Evolutionary conservation across 2,888 invertebrate genomes (phyloP).

Genomic region (Agapostemon virescens): DNA sequence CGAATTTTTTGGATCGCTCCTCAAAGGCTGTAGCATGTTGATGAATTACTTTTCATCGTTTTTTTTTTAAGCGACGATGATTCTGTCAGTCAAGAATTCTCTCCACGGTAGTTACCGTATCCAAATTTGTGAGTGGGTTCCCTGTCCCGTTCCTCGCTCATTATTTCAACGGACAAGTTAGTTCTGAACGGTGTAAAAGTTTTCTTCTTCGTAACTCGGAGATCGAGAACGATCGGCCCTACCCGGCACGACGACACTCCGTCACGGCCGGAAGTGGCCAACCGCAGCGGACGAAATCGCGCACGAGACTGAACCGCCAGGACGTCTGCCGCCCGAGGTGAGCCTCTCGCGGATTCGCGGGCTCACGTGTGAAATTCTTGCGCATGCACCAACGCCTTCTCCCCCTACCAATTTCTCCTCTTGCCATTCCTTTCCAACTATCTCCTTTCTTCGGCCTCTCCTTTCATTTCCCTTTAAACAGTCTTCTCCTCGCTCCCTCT

Average conservation of each 20-base stretch:
- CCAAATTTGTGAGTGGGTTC: not conserved
- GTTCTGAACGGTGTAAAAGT: not conserved
- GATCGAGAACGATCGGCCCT: conserved; percentile 30
- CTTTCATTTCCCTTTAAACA: conserved; percentile 40
- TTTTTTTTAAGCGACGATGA: not conserved
- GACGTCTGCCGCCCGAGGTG: conserved; percentile 73
- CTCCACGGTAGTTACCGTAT: not conserved
- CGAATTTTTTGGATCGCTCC: not conserved
- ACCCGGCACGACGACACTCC: conserved; percentile 15
- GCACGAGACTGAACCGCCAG: conserved; percentile 77
- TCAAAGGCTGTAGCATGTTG: conserved; percentile 15
- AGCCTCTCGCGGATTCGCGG: conserved; percentile 75
- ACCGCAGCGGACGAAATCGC: conserved; percentile 76
- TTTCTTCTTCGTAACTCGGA: not conserved
- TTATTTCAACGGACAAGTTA: conserved; percentile 12
- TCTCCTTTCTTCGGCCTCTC: conserved; percentile 23
- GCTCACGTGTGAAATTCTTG: conserved; percentile 78
- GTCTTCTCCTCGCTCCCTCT: conserved; percentile 18
- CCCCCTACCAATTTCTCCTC: conserved; percentile 56
- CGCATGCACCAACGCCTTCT: conserved; percentile 77
- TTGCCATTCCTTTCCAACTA: conserved; percentile 29
- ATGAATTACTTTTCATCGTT: conserved; percentile 1
- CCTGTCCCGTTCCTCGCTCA: conserved; percentile 33
- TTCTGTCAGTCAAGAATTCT: conserved; percentile 7
- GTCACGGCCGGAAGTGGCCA: conserved; percentile 50